A percentile compares a stretch with the other conserved stretches of the same genome.
phyloP scores from a whole-genome alignment of 2,888 invertebrate species.

The Idaea biselata region DNA sequence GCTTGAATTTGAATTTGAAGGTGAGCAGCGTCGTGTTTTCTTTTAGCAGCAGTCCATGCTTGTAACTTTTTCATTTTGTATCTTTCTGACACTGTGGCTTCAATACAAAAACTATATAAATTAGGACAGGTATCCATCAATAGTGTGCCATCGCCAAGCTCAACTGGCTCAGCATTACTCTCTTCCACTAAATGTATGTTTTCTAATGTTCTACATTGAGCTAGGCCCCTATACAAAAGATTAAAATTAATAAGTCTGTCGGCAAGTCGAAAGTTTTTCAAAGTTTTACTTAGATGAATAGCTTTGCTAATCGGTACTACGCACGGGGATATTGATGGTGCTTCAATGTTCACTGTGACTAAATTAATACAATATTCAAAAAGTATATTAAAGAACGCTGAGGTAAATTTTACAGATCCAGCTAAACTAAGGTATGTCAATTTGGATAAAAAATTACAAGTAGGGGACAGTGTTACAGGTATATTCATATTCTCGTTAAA shows the following conservation, averaged over 20 bases:
- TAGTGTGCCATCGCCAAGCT: conserved; percentile 41
- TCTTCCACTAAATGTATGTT: conserved; percentile 56
- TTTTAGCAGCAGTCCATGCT: conserved; percentile 45
- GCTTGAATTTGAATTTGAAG: conserved; percentile 39
- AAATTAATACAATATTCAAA: conserved; percentile 54
- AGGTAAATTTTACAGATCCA: conserved; percentile 44
- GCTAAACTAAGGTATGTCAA: conserved; percentile 57
- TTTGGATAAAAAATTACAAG: conserved; percentile 51
- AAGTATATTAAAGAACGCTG: conserved; percentile 57
- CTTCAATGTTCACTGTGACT: conserved; percentile 52
- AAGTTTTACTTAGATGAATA: conserved; percentile 41
- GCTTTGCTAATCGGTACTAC: conserved; percentile 39
- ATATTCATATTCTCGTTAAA: conserved; percentile 39
- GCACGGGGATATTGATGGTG: conserved; percentile 37
- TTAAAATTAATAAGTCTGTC: conserved; percentile 52
- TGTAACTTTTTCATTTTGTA: conserved; percentile 33
- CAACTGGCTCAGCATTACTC: conserved; percentile 28
- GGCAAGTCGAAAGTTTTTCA: conserved; percentile 58
- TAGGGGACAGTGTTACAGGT: conserved; percentile 40
- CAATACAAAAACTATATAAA: conserved; percentile 52
- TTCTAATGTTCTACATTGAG: conserved; percentile 55
- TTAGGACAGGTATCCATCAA: conserved; percentile 53
- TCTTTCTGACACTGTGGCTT: conserved; percentile 39
- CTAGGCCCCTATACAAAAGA: conserved; percentile 48
- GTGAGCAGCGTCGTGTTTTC: conserved; percentile 35